Conservation (phyloP, 2,797 vertebrate genomes). For the Squalus acanthias region DNA sequence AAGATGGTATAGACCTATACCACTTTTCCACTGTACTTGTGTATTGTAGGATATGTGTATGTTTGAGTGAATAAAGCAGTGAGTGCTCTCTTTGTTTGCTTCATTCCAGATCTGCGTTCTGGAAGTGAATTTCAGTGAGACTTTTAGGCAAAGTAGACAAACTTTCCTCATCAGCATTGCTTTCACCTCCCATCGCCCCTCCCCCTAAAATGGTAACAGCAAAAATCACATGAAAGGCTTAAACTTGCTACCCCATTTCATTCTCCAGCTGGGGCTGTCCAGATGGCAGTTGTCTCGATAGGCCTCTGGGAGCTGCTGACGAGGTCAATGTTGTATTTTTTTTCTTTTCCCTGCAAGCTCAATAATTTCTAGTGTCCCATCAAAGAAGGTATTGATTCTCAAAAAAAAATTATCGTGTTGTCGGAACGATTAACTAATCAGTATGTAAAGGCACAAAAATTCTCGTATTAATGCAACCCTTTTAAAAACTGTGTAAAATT, state of each 20-base stretch:
- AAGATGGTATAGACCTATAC: background rate
- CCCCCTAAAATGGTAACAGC: background rate
- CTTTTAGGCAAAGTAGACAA: background rate
- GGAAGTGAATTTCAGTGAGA: background rate
- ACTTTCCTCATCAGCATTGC: background rate
- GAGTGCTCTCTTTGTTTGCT: background rate
- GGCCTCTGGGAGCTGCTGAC: background rate
- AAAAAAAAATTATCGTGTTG: background rate
- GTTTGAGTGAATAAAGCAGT: background rate
- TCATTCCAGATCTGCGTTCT: background rate
- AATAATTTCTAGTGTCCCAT: background rate
- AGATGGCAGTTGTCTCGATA: background rate
- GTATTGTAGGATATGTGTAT: background rate
- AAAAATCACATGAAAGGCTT: background rate
- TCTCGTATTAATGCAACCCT: background rate
- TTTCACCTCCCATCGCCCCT: background rate
- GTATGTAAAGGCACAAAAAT: background rate
- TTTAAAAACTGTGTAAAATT: background rate
- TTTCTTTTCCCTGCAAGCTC: background rate
- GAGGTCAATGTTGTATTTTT: background rate
- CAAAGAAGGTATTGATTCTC: background rate
- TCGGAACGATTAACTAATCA: background rate
- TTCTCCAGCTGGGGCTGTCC: background rate
- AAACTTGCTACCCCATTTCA: background rate
- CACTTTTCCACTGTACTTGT: background rate